Base-by-base conservation (phyloP, 1,140 invertebrate species). In the Drosophila kohkoa region DNA sequence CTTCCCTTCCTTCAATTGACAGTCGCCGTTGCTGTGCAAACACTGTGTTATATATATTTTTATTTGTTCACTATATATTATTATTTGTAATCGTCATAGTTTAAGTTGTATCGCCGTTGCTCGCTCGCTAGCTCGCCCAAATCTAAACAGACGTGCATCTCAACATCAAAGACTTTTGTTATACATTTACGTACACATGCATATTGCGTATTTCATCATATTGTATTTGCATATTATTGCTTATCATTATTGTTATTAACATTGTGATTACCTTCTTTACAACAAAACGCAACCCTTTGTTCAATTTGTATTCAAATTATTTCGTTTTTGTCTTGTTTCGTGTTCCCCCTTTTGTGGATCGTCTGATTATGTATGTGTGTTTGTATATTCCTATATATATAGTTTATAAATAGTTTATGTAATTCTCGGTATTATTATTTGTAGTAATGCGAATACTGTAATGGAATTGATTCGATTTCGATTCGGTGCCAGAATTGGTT, bases 151-250 rank as follows among this genome's bases (percentile, higher is more conserved):
- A 70, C 75, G 55, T 68, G 85, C 77, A 89, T 89, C 85, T 89
- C 85, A 86, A 90, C 74, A 72, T 81, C 81, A 89, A 89, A 89
- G 85, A 89, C 85, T 77, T 85, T 89, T 85, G 73, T 76, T 89
- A 48, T 78, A 88, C 73, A 75, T 80, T 83, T 77, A 71, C 75
- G 20, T 25, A 81, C 35, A 72, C 59, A 60, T 43, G 38, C 41
- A 73, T 51, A 63, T 64, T 58, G 41, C 55, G 72, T 66, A 66
- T 71, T 46, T 82, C 11, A 72, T 67, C 20, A 54, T 80, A 65
- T 62, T 25, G 41, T 77, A 72, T 75, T 87, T 70, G 78, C 77
- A 69, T 55, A 48, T 66, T 68, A 25, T 63, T 16, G 41, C 54
- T 16, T 71, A 65, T 49, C 25, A 55, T 54, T 32, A 32, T 38